These are phyloP conservation scores for Colletes collaris DNA, from an alignment of 2,888 invertebrate species.

Conservation along the genomic window DNA sequence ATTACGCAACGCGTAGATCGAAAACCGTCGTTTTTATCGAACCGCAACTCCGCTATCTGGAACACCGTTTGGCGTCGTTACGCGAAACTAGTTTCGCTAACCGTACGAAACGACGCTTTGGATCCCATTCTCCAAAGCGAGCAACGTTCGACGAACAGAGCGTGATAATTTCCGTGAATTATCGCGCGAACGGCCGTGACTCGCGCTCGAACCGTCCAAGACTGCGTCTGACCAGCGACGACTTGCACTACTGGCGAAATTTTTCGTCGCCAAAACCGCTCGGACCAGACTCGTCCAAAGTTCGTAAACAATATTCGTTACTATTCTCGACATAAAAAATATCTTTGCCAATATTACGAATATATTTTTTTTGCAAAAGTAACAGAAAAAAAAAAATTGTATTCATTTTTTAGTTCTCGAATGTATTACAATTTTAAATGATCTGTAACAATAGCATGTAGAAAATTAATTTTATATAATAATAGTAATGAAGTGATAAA, in stretches of 20 bases:
- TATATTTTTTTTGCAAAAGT: too few relatives aligned
- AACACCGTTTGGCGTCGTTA: background rate
- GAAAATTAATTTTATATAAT: too few relatives aligned
- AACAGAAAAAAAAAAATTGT: too few relatives aligned
- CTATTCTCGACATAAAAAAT: too few relatives aligned
- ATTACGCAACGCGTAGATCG: slow-evolving; percentile 2
- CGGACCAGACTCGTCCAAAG: too few relatives aligned
- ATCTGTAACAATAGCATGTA: too few relatives aligned
- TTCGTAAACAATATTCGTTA: too few relatives aligned
- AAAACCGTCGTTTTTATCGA: background rate
- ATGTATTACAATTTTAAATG: too few relatives aligned
- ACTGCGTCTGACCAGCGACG: slow-evolving; percentile 36
- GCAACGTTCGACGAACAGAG: background rate
- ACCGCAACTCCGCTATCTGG: background rate
- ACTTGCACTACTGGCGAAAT: slow-evolving; percentile 33
- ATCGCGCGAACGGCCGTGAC: background rate
- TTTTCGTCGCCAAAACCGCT: background rate
- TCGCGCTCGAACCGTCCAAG: background rate
- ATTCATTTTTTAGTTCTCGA: too few relatives aligned
- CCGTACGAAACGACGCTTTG: background rate
- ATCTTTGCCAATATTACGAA: too few relatives aligned
- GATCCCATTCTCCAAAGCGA: background rate
- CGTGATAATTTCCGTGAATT: slow-evolving; percentile 7
- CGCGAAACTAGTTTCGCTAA: background rate
- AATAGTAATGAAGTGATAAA: too few relatives aligned